Conservation (phyloP, 2,888 invertebrate genomes). For the Coleophora flavipennella region DNA sequence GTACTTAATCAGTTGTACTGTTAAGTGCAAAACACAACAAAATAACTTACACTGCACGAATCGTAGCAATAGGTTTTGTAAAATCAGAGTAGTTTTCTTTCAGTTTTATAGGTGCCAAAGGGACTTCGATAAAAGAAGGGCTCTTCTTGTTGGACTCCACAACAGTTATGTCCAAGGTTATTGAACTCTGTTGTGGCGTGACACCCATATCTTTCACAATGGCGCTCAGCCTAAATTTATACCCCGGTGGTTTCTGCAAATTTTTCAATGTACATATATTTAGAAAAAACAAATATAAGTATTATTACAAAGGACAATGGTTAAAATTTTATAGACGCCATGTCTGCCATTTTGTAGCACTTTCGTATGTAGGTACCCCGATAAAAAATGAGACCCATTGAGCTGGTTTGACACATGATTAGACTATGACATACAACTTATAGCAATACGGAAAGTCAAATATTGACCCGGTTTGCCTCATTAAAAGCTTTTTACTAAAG, state of each 20-base stretch:
- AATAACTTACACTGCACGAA: slow-evolving; percentile 78
- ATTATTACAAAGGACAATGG: no score
- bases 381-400: background rate
- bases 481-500: no score
- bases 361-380: no score
- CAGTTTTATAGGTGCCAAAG: slow-evolving; percentile 75
- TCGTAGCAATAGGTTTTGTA: slow-evolving; percentile 77
- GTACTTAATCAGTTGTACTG: no score
- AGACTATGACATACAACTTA: no score
- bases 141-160: slow-evolving; percentile 91
- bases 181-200: slow-evolving; percentile 76
- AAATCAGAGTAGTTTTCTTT: slow-evolving; percentile 84
- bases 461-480: no score
- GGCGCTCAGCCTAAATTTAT: slow-evolving; percentile 80
- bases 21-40: slow-evolving; percentile 2
- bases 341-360: no score
- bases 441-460: no score
- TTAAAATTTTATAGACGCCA: no score
- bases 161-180: slow-evolving; percentile 86
- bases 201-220: slow-evolving; percentile 85
- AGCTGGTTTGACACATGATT: no score
- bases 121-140: slow-evolving; percentile 78
- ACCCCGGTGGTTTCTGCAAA: slow-evolving; percentile 74
- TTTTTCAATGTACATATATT: background rate
- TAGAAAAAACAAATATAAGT: no score